Conservation (phyloP, 2,797 vertebrate species). For the Morelia viridis region DNA sequence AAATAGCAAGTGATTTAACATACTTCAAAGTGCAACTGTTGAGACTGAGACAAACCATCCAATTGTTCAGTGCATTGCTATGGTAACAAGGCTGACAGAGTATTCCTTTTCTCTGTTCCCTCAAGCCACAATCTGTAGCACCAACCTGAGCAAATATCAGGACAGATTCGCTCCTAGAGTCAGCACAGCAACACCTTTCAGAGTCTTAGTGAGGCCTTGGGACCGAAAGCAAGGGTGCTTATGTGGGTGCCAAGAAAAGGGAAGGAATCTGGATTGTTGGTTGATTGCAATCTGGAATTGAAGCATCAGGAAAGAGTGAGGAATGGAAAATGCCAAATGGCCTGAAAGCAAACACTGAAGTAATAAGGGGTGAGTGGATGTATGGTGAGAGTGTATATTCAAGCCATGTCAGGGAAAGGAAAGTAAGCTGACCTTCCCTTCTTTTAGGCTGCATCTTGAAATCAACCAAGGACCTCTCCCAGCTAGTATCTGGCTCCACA, state of each 20-base stretch:
- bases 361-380: neutral
- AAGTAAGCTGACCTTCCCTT: neutral
- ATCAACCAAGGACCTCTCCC: neutral
- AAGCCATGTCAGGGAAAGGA: neutral
- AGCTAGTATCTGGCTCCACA: neutral
- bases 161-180: neutral
- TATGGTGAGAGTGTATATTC: neutral
- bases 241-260: neutral
- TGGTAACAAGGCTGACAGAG: neutral
- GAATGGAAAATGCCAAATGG: neutral
- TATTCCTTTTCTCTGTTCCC: neutral
- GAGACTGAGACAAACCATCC: neutral
- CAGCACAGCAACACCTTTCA: neutral
- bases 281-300: neutral
- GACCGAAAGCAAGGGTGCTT: neutral
- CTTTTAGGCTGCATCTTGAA: neutral
- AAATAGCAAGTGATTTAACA: conserved; percentile 1
- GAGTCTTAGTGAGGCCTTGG: neutral
- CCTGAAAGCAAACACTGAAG: neutral
- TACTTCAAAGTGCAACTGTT: conserved; percentile 1
- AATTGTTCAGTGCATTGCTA: neutral
- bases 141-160: neutral
- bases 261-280: neutral
- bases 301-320: neutral
- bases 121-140: neutral